phyloP scores from a whole-genome alignment of 2,888 invertebrate species.

The Mayetiola destructor region DNA sequence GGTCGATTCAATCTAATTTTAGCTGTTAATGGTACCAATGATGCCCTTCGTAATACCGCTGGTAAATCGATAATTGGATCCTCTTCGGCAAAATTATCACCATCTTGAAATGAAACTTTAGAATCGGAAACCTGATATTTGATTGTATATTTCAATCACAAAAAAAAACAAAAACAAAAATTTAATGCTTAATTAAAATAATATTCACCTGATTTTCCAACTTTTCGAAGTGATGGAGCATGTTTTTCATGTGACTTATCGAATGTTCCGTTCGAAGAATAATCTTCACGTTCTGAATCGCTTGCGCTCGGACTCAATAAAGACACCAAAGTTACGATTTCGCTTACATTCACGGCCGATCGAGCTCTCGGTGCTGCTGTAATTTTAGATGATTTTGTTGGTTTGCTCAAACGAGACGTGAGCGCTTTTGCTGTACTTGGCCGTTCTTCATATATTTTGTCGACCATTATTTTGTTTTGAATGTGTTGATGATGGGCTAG shows the following conservation, averaged over 20 bases:
- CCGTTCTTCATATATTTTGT: background rate
- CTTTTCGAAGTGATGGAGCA: conserved; percentile 30
- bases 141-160: background rate
- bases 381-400: background rate
- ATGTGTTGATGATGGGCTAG: background rate
- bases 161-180: background rate
- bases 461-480: background rate
- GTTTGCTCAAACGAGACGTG: background rate
- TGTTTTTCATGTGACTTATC: conserved; percentile 17
- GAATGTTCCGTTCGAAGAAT: conserved; percentile 19
- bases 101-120: conserved; percentile 36
- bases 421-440: background rate
- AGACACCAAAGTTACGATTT: conserved; percentile 51
- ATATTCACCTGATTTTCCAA: conserved; percentile 33
- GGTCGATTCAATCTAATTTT: conserved; percentile 31
- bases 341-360: conserved; percentile 28
- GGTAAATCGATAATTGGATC: conserved; percentile 29
- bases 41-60: conserved; percentile 31
- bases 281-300: conserved; percentile 42
- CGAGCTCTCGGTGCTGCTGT: conserved; percentile 24
- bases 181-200: background rate
- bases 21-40: conserved; percentile 32
- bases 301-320: conserved; percentile 50
- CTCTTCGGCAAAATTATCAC: conserved; percentile 24
- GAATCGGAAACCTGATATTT: background rate